Evolutionary conservation across 2,888 invertebrate genomes (phyloP).

Genomic region (Elysia crispata): DNA sequence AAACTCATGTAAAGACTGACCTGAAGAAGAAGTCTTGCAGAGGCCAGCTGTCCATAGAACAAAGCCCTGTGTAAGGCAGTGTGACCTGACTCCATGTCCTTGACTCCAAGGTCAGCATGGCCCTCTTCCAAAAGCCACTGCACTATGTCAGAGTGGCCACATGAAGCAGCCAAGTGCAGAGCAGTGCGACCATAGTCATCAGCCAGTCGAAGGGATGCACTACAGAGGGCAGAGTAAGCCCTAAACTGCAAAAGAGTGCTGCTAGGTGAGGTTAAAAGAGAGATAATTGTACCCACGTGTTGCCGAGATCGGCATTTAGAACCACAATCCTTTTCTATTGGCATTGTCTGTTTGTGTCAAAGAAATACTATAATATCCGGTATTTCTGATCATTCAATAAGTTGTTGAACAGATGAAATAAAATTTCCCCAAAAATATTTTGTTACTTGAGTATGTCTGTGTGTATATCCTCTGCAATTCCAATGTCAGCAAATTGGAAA

Average conservation of each 20-base stretch:
- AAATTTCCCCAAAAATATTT: background rate
- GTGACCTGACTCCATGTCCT: slow-evolving; percentile 86
- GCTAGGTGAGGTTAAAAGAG: slow-evolving; percentile 68
- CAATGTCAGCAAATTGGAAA: too few species aligned
- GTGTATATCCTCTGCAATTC: too few species aligned
- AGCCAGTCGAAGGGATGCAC: slow-evolving; percentile 63
- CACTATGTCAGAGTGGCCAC: slow-evolving; percentile 84
- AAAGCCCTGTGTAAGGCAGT: slow-evolving; percentile 89
- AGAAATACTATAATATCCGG: background rate
- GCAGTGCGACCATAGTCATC: slow-evolving; percentile 84
- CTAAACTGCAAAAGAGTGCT: slow-evolving; percentile 69
- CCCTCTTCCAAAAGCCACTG: slow-evolving; percentile 85
- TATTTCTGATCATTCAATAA: background rate
- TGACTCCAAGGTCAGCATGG: slow-evolving; percentile 82
- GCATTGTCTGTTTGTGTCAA: slow-evolving; percentile 38
- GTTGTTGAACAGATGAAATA: too few species aligned
- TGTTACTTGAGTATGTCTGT: too few species aligned
- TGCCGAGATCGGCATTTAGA: slow-evolving; percentile 75
- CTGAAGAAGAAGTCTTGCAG: slow-evolving; percentile 85
- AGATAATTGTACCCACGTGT: slow-evolving; percentile 75
- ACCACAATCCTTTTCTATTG: slow-evolving; percentile 68
- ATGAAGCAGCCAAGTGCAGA: slow-evolving; percentile 87
- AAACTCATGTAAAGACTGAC: slow-evolving; percentile 63
- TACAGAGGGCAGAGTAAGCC: slow-evolving; percentile 70
- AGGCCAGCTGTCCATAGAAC: slow-evolving; percentile 89